Percentiles rank a stretch among this genome's conserved stretches.
These are phyloP conservation scores for Luidia sarsii DNA, from an alignment of 53 echinoderm and acorn worm species.

Conservation along the genomic window DNA sequence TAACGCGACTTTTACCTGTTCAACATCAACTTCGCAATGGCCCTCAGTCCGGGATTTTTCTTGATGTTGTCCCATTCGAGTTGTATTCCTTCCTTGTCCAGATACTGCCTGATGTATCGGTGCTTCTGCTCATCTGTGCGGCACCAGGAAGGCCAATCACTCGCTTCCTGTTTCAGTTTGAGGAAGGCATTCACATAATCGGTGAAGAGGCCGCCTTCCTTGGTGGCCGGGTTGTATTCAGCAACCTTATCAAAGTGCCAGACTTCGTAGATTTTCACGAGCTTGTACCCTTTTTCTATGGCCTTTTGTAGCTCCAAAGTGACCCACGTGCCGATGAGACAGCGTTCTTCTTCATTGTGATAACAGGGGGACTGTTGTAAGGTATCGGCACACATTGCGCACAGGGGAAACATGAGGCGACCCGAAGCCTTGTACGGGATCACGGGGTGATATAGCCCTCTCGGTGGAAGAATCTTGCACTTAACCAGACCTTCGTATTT, in stretches of 20 bases:
- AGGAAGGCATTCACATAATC: slow-evolving; percentile 68
- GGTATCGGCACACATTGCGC: slow-evolving; percentile 35
- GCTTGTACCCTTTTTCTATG: slow-evolving; percentile 49
- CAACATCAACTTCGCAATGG: slow-evolving; percentile 59
- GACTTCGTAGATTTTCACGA: slow-evolving; percentile 58
- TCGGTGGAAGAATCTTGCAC: slow-evolving; percentile 67
- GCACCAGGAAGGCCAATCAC: slow-evolving; percentile 71
- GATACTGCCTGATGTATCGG: slow-evolving; percentile 44
- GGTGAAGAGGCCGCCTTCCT: slow-evolving; percentile 60
- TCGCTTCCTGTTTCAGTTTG: slow-evolving; percentile 77
- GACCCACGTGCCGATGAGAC: slow-evolving; percentile 68
- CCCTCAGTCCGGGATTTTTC: slow-evolving; percentile 46
- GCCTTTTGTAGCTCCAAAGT: slow-evolving; percentile 69
- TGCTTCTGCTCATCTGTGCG: slow-evolving; percentile 13
- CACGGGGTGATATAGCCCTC: slow-evolving; percentile 60
- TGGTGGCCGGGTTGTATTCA: slow-evolving; percentile 22
- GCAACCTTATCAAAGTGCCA: slow-evolving; percentile 64
- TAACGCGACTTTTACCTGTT: slow-evolving; percentile 42
- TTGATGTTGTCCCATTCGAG: slow-evolving; percentile 36
- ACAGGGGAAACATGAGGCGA: slow-evolving; percentile 71
- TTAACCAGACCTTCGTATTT: slow-evolving; percentile 61
- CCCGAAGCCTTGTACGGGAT: slow-evolving; percentile 53
- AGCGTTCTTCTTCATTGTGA: slow-evolving; percentile 48
- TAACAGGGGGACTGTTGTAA: background rate
- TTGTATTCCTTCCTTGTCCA: slow-evolving; percentile 46